Percentiles rank a stretch among this genome's conserved stretches.
Evolutionary conservation across 2,797 vertebrate genomes (phyloP).

Genomic region (Cygnus olor): DNA sequence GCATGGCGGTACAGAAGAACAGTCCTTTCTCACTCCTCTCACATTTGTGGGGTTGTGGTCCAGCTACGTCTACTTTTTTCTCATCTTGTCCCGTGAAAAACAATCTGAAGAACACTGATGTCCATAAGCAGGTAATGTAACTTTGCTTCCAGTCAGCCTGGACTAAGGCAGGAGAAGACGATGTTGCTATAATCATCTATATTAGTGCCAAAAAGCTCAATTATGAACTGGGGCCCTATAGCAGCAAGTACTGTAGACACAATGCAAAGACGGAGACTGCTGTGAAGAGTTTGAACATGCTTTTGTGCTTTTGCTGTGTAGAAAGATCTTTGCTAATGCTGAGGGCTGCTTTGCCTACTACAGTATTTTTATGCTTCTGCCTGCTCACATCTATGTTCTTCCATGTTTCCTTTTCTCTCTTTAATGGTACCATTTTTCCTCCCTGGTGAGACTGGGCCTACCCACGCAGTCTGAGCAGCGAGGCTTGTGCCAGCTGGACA

Average conservation of each 20-base stretch:
- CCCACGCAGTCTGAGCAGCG: fast-evolving
- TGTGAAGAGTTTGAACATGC: background rate
- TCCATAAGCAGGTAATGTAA: background rate
- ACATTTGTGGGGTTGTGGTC: background rate
- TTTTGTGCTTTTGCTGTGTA: background rate
- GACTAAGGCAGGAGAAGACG: background rate
- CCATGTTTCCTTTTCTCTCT: background rate
- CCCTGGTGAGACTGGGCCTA: background rate
- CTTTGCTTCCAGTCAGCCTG: background rate
- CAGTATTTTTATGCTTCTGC: background rate
- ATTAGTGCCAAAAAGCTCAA: background rate
- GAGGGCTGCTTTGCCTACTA: background rate
- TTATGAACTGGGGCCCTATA: background rate
- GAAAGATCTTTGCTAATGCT: background rate
- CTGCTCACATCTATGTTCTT: background rate
- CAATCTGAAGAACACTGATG: background rate
- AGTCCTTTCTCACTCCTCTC: background rate
- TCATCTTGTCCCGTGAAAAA: background rate
- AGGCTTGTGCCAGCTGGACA: background rate
- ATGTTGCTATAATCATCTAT: background rate
- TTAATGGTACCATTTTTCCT: background rate
- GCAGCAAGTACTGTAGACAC: background rate
- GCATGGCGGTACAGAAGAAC: background rate
- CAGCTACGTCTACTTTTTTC: background rate
- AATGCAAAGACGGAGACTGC: background rate